These are phyloP conservation scores for Fregata magnificens DNA, from an alignment of 2,113 vertebrate species.

Conservation along the genomic window DNA sequence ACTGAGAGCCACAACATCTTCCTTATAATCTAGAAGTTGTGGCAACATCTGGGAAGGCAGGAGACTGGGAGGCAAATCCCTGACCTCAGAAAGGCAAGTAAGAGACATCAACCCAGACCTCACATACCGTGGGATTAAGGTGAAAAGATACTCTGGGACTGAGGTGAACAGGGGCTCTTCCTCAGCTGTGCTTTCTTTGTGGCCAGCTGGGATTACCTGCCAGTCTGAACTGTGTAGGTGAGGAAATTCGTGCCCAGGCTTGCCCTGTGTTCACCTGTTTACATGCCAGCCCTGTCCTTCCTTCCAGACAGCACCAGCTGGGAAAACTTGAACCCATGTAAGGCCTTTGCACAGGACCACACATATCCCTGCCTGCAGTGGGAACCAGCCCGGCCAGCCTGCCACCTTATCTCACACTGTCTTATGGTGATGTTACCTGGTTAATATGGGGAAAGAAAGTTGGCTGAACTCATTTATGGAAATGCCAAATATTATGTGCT, in stretches of 20 bases:
- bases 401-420: too few species aligned
- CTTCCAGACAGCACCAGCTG: not conserved
- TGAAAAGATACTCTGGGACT: not conserved
- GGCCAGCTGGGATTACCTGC: not conserved
- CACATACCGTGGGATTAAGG: not conserved
- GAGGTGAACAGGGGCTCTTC: not conserved
- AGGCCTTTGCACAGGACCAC: not conserved
- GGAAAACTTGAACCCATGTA: not conserved
- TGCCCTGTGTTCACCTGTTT: not conserved
- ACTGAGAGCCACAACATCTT: not conserved
- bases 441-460: not conserved
- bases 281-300: too few species aligned
- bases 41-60: not conserved
- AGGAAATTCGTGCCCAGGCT: not conserved
- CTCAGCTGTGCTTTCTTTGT: not conserved
- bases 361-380: rapidly evolving
- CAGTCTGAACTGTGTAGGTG: not conserved
- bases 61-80: not conserved
- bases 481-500: not conserved
- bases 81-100: not conserved
- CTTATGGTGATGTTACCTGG: rapidly evolving
- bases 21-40: not conserved
- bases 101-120: not conserved
- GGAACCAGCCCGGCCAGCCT: not conserved
- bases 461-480: not conserved